Base-by-base conservation (phyloP, 2,113 vertebrate species). In the Conger conger region DNA sequence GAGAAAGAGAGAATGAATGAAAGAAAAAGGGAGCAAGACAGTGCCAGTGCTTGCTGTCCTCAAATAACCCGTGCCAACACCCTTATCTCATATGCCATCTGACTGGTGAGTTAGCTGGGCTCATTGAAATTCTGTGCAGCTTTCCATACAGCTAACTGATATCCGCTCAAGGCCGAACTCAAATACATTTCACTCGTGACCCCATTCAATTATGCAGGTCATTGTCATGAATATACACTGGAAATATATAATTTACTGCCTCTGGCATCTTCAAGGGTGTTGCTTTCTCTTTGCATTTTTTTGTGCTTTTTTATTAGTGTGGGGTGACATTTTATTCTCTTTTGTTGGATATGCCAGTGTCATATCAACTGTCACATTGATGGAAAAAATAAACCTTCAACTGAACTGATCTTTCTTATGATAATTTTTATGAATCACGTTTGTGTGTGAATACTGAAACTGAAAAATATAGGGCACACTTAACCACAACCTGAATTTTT, bases 91-190 rank as follows among this genome's bases (percentile, higher is more conserved):
- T 27, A 73, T 33, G 11, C 54, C 38, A 80, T 36, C 30, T 23
- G 15, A 36, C 27, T 80, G 77, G 57, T 83, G 73, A 57, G 54
- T 9, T 76, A 76, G 73, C 27, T 17, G 68, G 40, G 50, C 76
- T 38, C 6, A 76, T 84, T 86, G 37, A 54, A 86, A 84, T 86
- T 88, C 36, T 78, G 76, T 76, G 68, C 68, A 13, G 68, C n/a
- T 73, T 63, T 73, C n/a, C 68, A 73, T 73, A 13, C 27, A 73
- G 68, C 68, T 73, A 73, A 73, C 27, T 73, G 68, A 73, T 73
- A 73, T 73, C 68, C 68, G 27, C 68, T 33, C 68, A 30, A 13
- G 68, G 68, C 68, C 68, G 27, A 33, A 13, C 27, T 73, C 4
- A 73, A 73, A 73, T 33, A 13, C 27, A 73, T 73, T 73, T 73